Evolutionary conservation across 2,888 invertebrate species (phyloP).

Genomic region (Meliscaeva auricollis): DNA sequence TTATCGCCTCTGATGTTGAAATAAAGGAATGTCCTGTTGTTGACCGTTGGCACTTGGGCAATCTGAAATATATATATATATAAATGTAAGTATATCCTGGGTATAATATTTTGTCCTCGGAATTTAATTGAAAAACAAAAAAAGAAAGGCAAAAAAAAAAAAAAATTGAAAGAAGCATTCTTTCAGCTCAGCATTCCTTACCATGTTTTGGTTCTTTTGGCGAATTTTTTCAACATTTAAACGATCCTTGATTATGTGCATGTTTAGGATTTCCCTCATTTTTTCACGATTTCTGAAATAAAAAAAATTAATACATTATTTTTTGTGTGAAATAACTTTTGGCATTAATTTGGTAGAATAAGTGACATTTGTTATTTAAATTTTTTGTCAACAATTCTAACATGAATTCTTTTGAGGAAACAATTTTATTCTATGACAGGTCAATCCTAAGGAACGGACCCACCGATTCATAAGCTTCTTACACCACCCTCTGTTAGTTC

Average conservation of each 20-base stretch:
- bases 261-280: constrained; percentile 90
- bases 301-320: neutral
- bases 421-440: no score
- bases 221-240: constrained; percentile 91
- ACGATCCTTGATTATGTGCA: constrained; percentile 92
- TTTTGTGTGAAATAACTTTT: neutral
- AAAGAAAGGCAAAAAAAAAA: no score
- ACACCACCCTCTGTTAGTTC: no score
- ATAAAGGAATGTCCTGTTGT: constrained; percentile 91
- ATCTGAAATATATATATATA: constrained; percentile 84
- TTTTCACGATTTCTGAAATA: constrained; percentile 88
- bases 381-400: no score
- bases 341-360: neutral
- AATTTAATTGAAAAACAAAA: constrained; percentile 2
- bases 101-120: neutral
- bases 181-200: constrained; percentile 82
- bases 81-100: neutral
- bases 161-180: neutral
- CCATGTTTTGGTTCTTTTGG: constrained; percentile 89
- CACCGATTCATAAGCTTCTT: no score
- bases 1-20: constrained; percentile 91
- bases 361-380: no score
- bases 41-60: constrained; percentile 91
- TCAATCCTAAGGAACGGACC: no score
- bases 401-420: neutral